Evolutionary conservation across 2,797 vertebrate genomes (phyloP), one percentile per base, ranked within the genome.

Genomic region (Sebastes reedi): DNA sequence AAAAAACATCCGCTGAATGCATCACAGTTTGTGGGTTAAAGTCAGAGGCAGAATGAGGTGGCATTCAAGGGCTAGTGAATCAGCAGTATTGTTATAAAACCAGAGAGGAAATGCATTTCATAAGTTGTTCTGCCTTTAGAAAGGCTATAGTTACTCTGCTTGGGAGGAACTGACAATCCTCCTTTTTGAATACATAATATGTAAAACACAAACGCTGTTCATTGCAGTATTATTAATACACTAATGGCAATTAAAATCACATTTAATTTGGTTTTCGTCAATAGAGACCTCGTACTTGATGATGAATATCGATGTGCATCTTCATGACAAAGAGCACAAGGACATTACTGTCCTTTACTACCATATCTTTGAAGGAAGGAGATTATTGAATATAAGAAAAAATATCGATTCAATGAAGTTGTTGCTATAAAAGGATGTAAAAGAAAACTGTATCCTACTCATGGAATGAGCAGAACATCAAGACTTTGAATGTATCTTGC

Each of bases 71-170:
- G 59, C 70, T 42, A 25, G 69, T 87, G 87, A 89, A 70, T 90
- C 85, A 85, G 82, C 81, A 61, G 27, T 22, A 16, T 62, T 83
- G 79, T 87, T 88, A 87, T 27, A 72, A 71, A 91, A 86, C 71
- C 59, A 72, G 34, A 64, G 39, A 77, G 42, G 13, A 75, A 66
- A 72, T n/a, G 30, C 10, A 62, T 78, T 78, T 75, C 8, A 42
- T 65, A 34, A 62, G 32, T 68, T 71, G 30, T 60, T 72, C 54
- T 52, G 30, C 18, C 22, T 67, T 80, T 65, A 5, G 30, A 54
- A 72, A 67, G 5, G 8, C 24, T 59, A 6, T 46, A 50, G 65
- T 67, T 58, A n/a, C 12, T 67, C 25, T 75, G 11, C 34, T 66
- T 11, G 39, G 46, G 22, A 72, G 2, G 39, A 73, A 52, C 6